A percentile compares a stretch with the other conserved stretches of the same genome.
Evolutionary conservation across 2,113 vertebrate species (phyloP).

Genomic region (Phycodurus eques): DNA sequence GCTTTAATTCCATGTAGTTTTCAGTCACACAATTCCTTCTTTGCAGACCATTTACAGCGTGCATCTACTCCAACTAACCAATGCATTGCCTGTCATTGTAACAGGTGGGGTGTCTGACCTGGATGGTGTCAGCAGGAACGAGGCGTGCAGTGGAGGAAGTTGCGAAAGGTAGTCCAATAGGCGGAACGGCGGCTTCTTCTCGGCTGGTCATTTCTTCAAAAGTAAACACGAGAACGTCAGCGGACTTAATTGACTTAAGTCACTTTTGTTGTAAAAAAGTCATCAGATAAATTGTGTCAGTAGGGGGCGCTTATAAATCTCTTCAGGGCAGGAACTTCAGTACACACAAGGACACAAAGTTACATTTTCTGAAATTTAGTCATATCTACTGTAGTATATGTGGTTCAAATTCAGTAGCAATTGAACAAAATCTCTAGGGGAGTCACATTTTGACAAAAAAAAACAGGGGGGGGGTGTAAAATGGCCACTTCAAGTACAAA

Average conservation of each 20-base stretch:
- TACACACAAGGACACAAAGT: not conserved
- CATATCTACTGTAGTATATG: no score
- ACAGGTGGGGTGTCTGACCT: constrained; percentile 34
- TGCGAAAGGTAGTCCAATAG: constrained; percentile 20
- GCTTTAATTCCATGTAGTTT: no score
- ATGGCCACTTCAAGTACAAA: no score
- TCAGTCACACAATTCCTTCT: no score
- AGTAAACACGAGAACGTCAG: constrained; percentile 13
- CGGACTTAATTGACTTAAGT: not conserved
- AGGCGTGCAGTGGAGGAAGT: constrained; percentile 16
- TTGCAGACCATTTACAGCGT: no score
- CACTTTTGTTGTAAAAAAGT: not conserved
- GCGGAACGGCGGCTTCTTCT: constrained; percentile 39
- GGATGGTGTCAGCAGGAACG: constrained; percentile 22
- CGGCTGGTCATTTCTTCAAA: constrained; percentile 53
- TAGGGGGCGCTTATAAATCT: no score
- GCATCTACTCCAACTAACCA: not conserved
- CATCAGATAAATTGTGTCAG: not conserved
- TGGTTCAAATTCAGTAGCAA: no score
- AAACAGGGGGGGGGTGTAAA: no score
- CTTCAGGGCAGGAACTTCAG: not conserved
- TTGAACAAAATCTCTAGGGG: no score
- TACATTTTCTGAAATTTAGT: not conserved
- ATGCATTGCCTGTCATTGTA: not conserved
- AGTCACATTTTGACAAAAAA: no score